Percentiles rank a stretch among this genome's conserved stretches.
These are phyloP conservation scores for Blomia tropicalis DNA, from an alignment of 2,888 invertebrate genomes.

Conservation along the genomic window DNA sequence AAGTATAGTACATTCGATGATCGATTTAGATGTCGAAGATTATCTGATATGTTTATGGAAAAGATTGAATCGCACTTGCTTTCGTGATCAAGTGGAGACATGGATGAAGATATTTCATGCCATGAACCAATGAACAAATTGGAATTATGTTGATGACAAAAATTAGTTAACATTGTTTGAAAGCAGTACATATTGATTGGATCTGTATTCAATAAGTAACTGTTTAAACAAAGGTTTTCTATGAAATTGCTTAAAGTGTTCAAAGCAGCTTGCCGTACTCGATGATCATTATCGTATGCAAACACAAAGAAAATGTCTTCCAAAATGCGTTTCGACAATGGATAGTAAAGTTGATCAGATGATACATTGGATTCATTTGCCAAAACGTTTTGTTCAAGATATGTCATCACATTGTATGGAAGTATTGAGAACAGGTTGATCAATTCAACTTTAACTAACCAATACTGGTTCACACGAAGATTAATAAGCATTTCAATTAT, in stretches of 20 bases:
- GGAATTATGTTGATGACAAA: background rate
- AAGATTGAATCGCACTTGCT: background rate
- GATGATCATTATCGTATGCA: conserved; percentile 22
- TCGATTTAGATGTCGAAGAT: background rate
- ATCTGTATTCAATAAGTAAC: conserved; percentile 8
- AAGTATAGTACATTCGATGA: conserved; percentile 1
- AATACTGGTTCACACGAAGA: conserved; percentile 57
- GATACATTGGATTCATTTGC: background rate
- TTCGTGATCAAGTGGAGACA: background rate
- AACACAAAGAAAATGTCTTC: conserved; percentile 47
- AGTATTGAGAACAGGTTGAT: conserved; percentile 47
- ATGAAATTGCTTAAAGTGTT: conserved; percentile 14
- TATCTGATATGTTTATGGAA: background rate
- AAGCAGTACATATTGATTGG: conserved; percentile 1
- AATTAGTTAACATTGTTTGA: background rate
- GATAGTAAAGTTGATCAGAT: no score
- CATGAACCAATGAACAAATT: background rate
- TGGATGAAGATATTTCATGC: background rate
- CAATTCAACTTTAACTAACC: conserved; percentile 63
- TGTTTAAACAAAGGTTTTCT: conserved; percentile 13
- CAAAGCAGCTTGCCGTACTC: conserved; percentile 22
- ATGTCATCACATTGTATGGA: conserved; percentile 45
- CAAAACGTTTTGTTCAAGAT: conserved; percentile 36
- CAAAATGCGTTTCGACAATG: conserved; percentile 45
- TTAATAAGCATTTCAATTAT: conserved; percentile 48